A percentile compares a stretch with the other conserved stretches of the same genome.
phyloP scores from a whole-genome alignment of 2,113 vertebrate genomes.

The Paratilapia polleni region DNA sequence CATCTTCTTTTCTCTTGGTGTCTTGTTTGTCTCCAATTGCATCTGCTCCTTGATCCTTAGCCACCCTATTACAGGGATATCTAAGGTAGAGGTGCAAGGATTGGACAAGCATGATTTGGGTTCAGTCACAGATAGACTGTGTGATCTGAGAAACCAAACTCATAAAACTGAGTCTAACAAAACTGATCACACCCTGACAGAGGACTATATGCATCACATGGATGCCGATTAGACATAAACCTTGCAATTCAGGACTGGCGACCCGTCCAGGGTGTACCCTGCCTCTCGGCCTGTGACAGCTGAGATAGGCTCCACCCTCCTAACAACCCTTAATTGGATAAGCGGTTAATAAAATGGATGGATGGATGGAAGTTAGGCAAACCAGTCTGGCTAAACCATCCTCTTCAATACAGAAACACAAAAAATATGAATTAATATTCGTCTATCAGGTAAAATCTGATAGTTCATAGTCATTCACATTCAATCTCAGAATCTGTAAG shows the following conservation, averaged over 20 bases:
- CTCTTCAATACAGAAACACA: too few relatives aligned
- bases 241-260: neutral
- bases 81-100: neutral
- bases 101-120: neutral
- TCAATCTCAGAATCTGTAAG: neutral
- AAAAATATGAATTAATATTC: too few relatives aligned
- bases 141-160: constrained; percentile 1
- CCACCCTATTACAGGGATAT: neutral
- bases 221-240: neutral
- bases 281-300: neutral
- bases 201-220: neutral
- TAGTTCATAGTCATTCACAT: too few relatives aligned
- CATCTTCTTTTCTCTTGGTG: neutral
- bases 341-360: neutral
- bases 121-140: neutral
- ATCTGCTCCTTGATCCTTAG: neutral
- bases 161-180: neutral
- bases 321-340: neutral
- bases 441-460: too few relatives aligned
- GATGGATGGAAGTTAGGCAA: neutral
- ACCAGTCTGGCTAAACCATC: too few relatives aligned
- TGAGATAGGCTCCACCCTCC: neutral
- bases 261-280: neutral
- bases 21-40: neutral
- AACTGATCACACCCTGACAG: neutral